phyloP scores from a whole-genome alignment of 2,888 invertebrate species.

The Zhuqinia jingwanae region DNA sequence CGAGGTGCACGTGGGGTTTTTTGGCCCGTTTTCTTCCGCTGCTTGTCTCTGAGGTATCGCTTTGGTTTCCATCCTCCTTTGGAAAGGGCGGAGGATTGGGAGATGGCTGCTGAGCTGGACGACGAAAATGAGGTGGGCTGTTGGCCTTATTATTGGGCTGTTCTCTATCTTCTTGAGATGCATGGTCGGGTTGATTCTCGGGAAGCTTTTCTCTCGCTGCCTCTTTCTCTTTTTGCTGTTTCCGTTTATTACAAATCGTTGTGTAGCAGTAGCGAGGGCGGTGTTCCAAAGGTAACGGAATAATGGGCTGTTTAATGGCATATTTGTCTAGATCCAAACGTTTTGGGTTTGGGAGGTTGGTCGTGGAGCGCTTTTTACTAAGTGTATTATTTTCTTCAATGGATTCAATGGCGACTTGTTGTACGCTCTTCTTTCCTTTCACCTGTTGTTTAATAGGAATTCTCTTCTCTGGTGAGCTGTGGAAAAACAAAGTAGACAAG shows the following conservation, averaged over 20 bases:
- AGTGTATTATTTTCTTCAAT: neutral
- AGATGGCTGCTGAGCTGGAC: neutral
- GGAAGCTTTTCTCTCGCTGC: neutral
- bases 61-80: neutral
- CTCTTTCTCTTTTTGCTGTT: neutral
- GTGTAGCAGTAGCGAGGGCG: neutral
- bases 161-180: neutral
- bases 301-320: neutral
- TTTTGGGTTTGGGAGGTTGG: neutral
- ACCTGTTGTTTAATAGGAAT: neutral
- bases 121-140: too few species aligned
- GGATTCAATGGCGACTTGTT: neutral
- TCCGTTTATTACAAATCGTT: neutral
- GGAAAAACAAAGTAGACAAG: neutral
- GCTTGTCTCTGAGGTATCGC: neutral
- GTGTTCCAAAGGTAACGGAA: neutral
- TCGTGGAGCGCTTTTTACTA: neutral
- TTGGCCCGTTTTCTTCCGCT: neutral
- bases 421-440: neutral
- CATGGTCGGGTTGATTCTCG: neutral
- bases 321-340: neutral
- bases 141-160: neutral
- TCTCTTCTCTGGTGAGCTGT: neutral
- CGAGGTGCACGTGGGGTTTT: conserved; percentile 13
- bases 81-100: neutral